Evolutionary conservation across 1,140 invertebrate genomes (phyloP).

Genomic region (Scaptomyza montana): DNA sequence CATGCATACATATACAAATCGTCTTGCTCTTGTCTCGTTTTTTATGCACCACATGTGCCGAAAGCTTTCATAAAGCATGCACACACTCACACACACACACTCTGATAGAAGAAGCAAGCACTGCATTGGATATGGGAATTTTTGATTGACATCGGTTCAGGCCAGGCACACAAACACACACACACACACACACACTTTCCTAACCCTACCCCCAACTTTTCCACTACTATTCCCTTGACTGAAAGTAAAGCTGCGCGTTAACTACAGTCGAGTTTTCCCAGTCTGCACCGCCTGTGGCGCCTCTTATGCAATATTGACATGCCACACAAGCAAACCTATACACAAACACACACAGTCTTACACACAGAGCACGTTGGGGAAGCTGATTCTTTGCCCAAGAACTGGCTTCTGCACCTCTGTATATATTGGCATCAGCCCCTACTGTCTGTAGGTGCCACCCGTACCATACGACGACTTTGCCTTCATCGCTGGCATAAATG

Average conservation of each 20-base stretch:
- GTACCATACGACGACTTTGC: slow-evolving; percentile 6
- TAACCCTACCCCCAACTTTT: background rate
- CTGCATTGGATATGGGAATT: slow-evolving; percentile 82
- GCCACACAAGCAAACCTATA: slow-evolving; percentile 50
- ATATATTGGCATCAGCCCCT: slow-evolving; percentile 23
- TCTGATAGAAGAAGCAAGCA: slow-evolving; percentile 29
- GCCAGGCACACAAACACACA: slow-evolving; percentile 17
- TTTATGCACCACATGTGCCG: slow-evolving; percentile 80
- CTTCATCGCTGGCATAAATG: slow-evolving; percentile 60
- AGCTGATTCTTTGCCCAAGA: slow-evolving; percentile 12
- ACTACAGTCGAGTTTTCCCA: slow-evolving; percentile 58
- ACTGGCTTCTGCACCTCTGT: slow-evolving; percentile 32
- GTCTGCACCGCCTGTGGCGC: slow-evolving; percentile 64
- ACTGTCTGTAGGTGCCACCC: slow-evolving; percentile 52
- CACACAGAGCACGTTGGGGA: slow-evolving; percentile 18
- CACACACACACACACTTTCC: background rate
- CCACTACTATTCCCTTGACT: slow-evolving; percentile 1
- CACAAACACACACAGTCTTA: slow-evolving; percentile 14
- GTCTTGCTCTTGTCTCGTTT: slow-evolving; percentile 69
- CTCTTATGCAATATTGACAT: slow-evolving; percentile 79
- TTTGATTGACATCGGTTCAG: slow-evolving; percentile 81
- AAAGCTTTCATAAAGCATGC: slow-evolving; percentile 77
- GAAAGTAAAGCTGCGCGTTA: slow-evolving; percentile 67
- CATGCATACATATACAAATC: background rate
- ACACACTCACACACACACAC: slow-evolving; percentile 30